Evolutionary conservation across 2,113 vertebrate genomes (phyloP).

Genomic region (Verasper variegatus): DNA sequence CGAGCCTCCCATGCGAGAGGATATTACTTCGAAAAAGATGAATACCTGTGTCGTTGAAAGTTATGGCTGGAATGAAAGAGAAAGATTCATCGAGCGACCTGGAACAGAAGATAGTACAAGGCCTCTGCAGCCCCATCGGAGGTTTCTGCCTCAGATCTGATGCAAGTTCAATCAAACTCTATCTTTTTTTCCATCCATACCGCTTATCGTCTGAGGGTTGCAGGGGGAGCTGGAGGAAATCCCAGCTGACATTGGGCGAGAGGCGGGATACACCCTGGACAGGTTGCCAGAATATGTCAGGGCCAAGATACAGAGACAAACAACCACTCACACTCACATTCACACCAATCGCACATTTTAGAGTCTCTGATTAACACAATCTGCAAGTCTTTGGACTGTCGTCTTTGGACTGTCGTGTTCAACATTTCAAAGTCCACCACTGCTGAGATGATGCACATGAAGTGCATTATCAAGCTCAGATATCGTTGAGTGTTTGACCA

Average conservation of each 20-base stretch:
- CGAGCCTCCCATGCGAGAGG: constrained; percentile 12
- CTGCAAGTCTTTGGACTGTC: no score
- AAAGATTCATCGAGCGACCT: constrained; percentile 62
- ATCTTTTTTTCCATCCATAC: neutral
- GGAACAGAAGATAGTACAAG: constrained; percentile 52
- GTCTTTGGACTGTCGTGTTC: no score
- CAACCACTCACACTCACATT: no score
- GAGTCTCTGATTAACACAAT: no score
- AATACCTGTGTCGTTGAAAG: constrained; percentile 41
- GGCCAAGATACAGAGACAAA: no score
- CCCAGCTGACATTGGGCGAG: neutral
- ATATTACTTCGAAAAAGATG: constrained; percentile 35
- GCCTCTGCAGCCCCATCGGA: constrained; percentile 39
- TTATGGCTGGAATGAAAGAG: constrained; percentile 58
- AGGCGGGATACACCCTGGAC: neutral
- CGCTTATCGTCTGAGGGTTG: neutral
- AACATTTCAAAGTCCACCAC: neutral
- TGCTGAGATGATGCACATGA: neutral
- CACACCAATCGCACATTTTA: no score
- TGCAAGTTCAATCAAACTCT: constrained; percentile 56
- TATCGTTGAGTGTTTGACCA: constrained; percentile 55
- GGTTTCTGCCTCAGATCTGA: constrained; percentile 58
- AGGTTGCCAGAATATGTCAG: neutral
- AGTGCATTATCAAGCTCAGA: constrained; percentile 32
- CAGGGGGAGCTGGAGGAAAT: neutral